Percentiles rank a stretch among this genome's conserved stretches.
Evolutionary conservation across 2,888 invertebrate genomes (phyloP).

Genomic region (Eudemis profundana): DNA sequence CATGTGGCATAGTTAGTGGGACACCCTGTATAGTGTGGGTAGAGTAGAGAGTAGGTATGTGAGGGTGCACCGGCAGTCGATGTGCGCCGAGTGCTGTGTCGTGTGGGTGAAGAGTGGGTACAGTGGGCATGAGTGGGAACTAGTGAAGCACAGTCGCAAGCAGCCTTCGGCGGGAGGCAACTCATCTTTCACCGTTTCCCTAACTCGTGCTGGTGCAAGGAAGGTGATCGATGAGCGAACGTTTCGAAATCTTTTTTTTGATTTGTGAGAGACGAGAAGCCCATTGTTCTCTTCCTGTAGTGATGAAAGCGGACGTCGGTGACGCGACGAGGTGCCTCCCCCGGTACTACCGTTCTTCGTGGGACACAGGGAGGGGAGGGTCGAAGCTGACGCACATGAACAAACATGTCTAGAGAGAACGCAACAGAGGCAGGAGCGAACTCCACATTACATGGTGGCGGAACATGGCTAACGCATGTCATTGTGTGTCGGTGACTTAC

Average conservation of each 20-base stretch:
- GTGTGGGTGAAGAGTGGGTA: slow-evolving; percentile 55
- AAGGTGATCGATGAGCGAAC: slow-evolving; percentile 21
- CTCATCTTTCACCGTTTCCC: slow-evolving; percentile 8
- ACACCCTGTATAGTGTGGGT: slow-evolving; percentile 50
- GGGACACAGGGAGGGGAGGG: slow-evolving; percentile 62
- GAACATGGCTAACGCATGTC: slow-evolving; percentile 69
- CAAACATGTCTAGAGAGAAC: slow-evolving; percentile 69
- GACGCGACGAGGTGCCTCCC: slow-evolving; percentile 62
- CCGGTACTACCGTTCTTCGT: slow-evolving; percentile 52
- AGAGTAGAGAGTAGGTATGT: slow-evolving; percentile 52
- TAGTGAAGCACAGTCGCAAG: slow-evolving; percentile 58
- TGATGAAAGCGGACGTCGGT: background rate
- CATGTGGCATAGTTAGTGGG: too few relatives aligned
- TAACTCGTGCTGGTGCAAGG: slow-evolving; percentile 6
- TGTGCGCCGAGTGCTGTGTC: slow-evolving; percentile 25
- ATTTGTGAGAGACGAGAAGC: background rate
- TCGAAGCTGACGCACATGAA: slow-evolving; percentile 70
- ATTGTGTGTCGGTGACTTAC: slow-evolving; percentile 88
- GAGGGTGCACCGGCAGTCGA: slow-evolving; percentile 50
- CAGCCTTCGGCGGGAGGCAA: slow-evolving; percentile 57
- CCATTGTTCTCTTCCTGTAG: slow-evolving; percentile 1
- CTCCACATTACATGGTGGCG: slow-evolving; percentile 62
- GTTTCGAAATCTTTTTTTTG: background rate
- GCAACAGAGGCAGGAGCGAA: slow-evolving; percentile 73
- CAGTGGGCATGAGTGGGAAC: slow-evolving; percentile 50